Base-by-base conservation (phyloP, 1,140 invertebrate species). In the Aleiodes sp. region DNA sequence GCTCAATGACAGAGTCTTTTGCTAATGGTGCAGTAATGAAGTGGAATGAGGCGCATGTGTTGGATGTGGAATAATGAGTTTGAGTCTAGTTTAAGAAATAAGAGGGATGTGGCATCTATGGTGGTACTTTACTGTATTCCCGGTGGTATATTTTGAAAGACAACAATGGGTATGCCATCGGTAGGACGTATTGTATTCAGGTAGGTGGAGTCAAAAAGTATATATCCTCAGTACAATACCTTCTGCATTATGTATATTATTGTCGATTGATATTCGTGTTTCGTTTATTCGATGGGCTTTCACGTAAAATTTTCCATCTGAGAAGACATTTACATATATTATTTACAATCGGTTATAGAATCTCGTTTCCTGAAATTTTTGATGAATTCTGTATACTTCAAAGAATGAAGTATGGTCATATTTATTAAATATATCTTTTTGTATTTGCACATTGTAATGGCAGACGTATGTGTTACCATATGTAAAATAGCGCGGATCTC, bases 231-330 rank as follows among this genome's bases (percentile, higher is more conserved):
- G 71, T 73, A 84, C 80, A 83, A 83, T 82, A 76, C 81, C 80
- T 82, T 33, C 75, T 84, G 82, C 80, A 84, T 84, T 83, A 84
- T 84, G 79, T 81, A 84, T 84, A 74, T 78, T 73, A 73, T 73
- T 74, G 72, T 73, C 21, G 39, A 35, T 62, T 65, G 56, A 43
- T 62, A 65, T 59, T 65, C 39, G 63, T 66, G 64, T 59, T 39
- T 68, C 35, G 28, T 66, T 66, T 56, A 46, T 59, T 57, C 35
- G 21, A 52, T 26, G 31, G 33, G 26, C 26, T 14, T 57, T 43
- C 46, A 9, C 26, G 33, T 52, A 57, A 35, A 39, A 24, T 24
- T 39, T 60, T 24, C 29, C 35, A 65, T 41, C 29, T 59, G n/a
- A 59, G 16, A 59, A 59, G 29, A 28, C 28, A 59, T 59, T n/a